Evolutionary conservation across 2,888 invertebrate genomes (phyloP), one percentile per base, ranked within the genome.

Genomic region (Drosophila nigricruria): DNA sequence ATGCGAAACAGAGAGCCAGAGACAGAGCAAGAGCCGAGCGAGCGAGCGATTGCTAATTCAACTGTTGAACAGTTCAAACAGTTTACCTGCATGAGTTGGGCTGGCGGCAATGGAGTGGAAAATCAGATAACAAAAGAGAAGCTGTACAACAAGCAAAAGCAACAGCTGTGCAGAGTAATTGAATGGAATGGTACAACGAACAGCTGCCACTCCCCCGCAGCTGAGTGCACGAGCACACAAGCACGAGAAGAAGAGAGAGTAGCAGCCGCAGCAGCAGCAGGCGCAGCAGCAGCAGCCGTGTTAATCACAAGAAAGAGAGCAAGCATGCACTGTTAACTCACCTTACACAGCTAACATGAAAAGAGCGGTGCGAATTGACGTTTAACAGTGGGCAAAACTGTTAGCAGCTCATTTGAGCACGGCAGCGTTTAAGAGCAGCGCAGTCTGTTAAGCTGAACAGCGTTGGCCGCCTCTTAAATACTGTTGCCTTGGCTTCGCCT

Each of bases 51-150:
- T 45, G 62, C 42, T 53, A 52, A 66, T 64, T 67, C 79, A 75
- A 75, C 76, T 65, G 79, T 75, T 76, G 77, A 73, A 56, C 60
- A 64, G 54, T 60, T 70, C 79, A 77, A 70, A 62, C 60, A 66
- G 47, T 66, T 70, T 85, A 79, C 82, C 86, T 88, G 82, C 79
- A 60, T 81, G 64, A 30, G 45, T 61, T 36, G 34, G 23, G 38
- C 42, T 67, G 52, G 49, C 58, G 70, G 52, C 77, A 77, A 66
- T 69, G 66, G 63, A 87, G 50, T 70, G 68, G 38, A 78, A 76
- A 84, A 86, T 80, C 57, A 70, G 78, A 86, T 81, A 83, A 84
- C 89, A 84, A 84, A 83, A 77, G 80, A 68, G 62, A 68, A 49
- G 58, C 50, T 49, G 45, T 58, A 64, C 50, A 63, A 57, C 61